Base-by-base conservation (phyloP, 2,888 invertebrate species). In the Dusona sp. region DNA sequence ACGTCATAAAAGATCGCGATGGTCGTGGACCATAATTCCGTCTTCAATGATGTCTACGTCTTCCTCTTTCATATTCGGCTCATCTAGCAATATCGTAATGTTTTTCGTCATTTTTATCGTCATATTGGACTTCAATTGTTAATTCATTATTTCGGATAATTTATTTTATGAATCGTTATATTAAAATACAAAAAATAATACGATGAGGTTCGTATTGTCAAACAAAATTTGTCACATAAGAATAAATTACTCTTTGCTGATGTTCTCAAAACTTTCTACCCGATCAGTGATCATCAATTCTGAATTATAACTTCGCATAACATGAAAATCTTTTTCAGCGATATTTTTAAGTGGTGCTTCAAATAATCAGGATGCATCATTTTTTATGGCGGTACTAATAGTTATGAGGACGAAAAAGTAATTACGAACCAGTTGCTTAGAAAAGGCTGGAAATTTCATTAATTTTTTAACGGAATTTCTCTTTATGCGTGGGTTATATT, bases 1-100 rank as follows among this genome's bases (percentile, higher is more conserved):
- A 74, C 57, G 45, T 74, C 72, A 78, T 72, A 78, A 84, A 42
- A 79, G 74, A 86, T 87, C 68, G 19, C 72, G 79, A 84, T 86
- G 81, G 68, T 82, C 79, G 86, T 79, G 77, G 57, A 79, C 65
- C 45, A 65, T 80, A 38, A 72, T 83, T 72, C 6, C 3, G 11
- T 29, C 25, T 29, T 61, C 29, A 16, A 61, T 61, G 29, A 29
- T 57, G 25, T 22, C 25, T 11, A 1, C 61, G 25, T 61, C 16
- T 61, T 61, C 6, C 11, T 29, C 61, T 29, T 29, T 16, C 61
- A 0, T 61, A 29, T 61, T 29, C 16, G 29, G 13, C 61, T 16
- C 29, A n/a, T n/a, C n/a, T n/a, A n/a, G n/a, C n/a, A n/a, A n/a
- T n/a, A n/a, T n/a, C n/a, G 6, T 61, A 29, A 6, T 16, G 7